phyloP scores from a whole-genome alignment of 2,888 invertebrate genomes.

The Platycheirus rosarum region DNA sequence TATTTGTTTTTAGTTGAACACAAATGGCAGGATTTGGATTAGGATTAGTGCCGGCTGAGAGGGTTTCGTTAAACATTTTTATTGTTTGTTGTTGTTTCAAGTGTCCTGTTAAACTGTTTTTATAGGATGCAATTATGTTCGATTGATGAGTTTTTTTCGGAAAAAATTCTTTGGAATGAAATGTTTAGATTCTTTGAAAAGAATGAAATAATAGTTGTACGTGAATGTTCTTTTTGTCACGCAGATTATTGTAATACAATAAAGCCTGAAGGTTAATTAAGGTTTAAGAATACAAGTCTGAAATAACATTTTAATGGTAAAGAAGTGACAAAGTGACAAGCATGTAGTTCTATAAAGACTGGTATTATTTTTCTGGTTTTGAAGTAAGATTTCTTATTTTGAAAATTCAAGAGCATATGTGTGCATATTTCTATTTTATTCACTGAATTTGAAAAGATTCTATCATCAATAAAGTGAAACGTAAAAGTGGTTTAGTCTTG shows the following conservation, averaged over 20 bases:
- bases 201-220: constrained; percentile 41
- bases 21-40: constrained; percentile 66
- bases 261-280: constrained; percentile 38
- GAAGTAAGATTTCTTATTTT: too few relatives aligned
- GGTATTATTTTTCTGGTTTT: too few relatives aligned
- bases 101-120: constrained; percentile 64
- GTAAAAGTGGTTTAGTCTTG: too few relatives aligned
- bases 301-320: constrained; percentile 52
- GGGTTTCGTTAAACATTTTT: constrained; percentile 16
- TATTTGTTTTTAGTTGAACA: constrained; percentile 66
- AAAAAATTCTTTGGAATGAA: neutral
- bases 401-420: too few relatives aligned
- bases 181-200: constrained; percentile 35
- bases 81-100: constrained; percentile 69
- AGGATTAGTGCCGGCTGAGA: constrained; percentile 50
- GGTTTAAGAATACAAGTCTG: constrained; percentile 20
- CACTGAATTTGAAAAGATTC: too few relatives aligned
- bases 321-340: too few relatives aligned
- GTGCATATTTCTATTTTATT: too few relatives aligned
- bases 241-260: constrained; percentile 41
- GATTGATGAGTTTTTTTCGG: constrained; percentile 10
- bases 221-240: constrained; percentile 42
- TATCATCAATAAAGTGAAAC: too few relatives aligned
- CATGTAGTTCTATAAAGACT: too few relatives aligned
- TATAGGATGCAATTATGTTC: constrained; percentile 43